These are phyloP conservation scores for Chunga burmeisteri DNA, from an alignment of 2,113 vertebrate species.

Conservation along the genomic window DNA sequence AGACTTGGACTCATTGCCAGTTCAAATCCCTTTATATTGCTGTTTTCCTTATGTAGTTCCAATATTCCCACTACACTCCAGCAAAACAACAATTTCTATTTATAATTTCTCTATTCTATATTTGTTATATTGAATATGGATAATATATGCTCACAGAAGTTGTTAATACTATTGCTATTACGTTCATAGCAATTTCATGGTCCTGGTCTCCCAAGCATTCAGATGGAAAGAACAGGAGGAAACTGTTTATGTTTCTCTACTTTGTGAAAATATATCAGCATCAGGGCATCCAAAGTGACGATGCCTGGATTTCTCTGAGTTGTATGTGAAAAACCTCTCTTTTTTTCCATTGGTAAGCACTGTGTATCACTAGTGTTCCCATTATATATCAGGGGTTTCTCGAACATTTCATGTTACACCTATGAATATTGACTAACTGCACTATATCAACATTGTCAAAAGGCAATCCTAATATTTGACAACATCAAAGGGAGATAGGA, in stretches of 20 bases:
- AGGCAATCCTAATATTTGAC: background rate
- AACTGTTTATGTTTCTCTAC: background rate
- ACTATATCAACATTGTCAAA: constrained; percentile 8
- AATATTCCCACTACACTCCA: constrained; percentile 45
- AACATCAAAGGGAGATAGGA: constrained; percentile 14
- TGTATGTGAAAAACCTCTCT: background rate
- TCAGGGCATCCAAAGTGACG: background rate
- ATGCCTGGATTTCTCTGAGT: background rate
- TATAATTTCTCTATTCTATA: constrained; percentile 56
- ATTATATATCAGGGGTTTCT: background rate
- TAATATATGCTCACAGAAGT: constrained; percentile 47
- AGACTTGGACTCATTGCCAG: background rate
- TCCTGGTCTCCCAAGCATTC: background rate
- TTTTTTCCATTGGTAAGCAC: background rate
- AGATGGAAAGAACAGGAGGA: background rate
- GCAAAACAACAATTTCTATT: constrained; percentile 48
- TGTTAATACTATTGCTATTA: constrained; percentile 41
- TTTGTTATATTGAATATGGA: constrained; percentile 63
- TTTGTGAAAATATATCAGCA: constrained; percentile 7
- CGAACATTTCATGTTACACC: background rate
- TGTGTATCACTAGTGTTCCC: background rate
- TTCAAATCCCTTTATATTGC: constrained; percentile 48
- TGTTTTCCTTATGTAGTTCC: constrained; percentile 53
- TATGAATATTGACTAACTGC: constrained; percentile 20
- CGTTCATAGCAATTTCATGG: background rate